A percentile compares a stretch with the other conserved stretches of the same genome.
Evolutionary conservation across 2,888 invertebrate species (phyloP).

Genomic region (Trichogramma dendrolimi): DNA sequence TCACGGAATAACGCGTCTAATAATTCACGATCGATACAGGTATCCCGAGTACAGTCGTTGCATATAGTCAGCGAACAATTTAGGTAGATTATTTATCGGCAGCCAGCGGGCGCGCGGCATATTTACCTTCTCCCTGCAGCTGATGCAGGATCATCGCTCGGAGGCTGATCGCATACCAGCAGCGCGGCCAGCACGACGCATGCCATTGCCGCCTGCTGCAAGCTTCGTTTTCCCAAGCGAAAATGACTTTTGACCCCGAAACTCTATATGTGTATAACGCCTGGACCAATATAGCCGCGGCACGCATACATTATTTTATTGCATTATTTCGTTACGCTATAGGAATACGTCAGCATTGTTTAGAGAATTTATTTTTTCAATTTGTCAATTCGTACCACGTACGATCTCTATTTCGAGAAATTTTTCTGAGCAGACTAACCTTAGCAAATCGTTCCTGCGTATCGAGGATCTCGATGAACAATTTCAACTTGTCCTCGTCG

Average conservation of each 20-base stretch:
- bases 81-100: conserved; percentile 21
- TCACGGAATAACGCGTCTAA: conserved; percentile 20
- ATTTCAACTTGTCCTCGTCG: conserved; percentile 71
- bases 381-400: background rate
- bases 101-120: conserved; percentile 5
- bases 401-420: background rate
- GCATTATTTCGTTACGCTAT: conserved; percentile 9
- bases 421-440: conserved; percentile 54
- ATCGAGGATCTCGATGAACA: conserved; percentile 78
- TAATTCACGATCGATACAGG: conserved; percentile 22
- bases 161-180: conserved; percentile 11
- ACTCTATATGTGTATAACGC: conserved; percentile 8
- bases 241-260: conserved; percentile 24
- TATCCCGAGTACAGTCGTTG: too few species aligned
- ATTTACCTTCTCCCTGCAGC: conserved; percentile 19
- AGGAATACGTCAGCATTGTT: conserved; percentile 1
- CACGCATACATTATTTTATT: background rate
- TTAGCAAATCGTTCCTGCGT: conserved; percentile 78
- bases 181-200: conserved; percentile 3
- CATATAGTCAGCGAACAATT: conserved; percentile 14
- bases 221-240: conserved; percentile 21
- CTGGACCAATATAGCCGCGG: too few species aligned
- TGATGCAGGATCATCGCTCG: background rate
- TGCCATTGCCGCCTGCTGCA: conserved; percentile 14
- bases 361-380: too few species aligned